These are phyloP conservation scores for Leptoteleia sp. DNA, from an alignment of 1,140 invertebrate genomes.

Conservation along the genomic window DNA sequence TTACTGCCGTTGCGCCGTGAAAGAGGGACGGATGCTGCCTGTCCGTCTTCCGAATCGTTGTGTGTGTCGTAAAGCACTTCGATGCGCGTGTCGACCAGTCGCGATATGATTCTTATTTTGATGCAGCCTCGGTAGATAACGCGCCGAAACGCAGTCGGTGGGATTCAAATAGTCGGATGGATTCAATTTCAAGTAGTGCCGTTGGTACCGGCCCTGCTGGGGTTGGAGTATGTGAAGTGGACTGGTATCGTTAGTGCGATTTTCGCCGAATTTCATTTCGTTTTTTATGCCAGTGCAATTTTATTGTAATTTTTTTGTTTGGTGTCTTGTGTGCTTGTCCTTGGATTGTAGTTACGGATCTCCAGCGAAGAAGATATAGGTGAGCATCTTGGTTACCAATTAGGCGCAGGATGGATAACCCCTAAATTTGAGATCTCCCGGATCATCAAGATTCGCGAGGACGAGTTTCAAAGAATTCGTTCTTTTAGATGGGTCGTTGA, in stretches of 20 bases:
- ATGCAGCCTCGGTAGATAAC: no score
- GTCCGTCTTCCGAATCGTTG: constrained; percentile 35
- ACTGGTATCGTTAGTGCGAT: constrained; percentile 33
- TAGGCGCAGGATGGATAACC: no score
- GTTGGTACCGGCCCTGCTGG: no score
- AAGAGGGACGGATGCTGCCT: constrained; percentile 55
- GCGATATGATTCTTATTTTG: no score
- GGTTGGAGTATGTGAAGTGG: constrained; percentile 41
- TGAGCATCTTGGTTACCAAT: constrained; percentile 2
- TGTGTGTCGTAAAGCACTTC: constrained; percentile 5
- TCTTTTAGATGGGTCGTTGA: no score
- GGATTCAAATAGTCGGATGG: no score
- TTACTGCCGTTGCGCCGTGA: constrained; percentile 78
- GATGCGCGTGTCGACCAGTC: constrained; percentile 1
- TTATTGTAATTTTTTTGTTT: constrained; percentile 4
- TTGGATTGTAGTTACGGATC: constrained; percentile 13
- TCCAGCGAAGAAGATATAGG: constrained; percentile 7
- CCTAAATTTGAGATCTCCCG: no score
- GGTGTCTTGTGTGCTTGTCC: constrained; percentile 37
- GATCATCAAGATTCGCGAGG: no score
- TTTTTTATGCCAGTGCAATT: constrained; percentile 19
- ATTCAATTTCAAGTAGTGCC: neutral
- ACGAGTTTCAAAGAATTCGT: no score
- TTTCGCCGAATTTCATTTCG: neutral
- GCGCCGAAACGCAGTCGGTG: no score